Evolutionary conservation across 2,888 invertebrate genomes (phyloP).

Genomic region (Endotricha flammealis): DNA sequence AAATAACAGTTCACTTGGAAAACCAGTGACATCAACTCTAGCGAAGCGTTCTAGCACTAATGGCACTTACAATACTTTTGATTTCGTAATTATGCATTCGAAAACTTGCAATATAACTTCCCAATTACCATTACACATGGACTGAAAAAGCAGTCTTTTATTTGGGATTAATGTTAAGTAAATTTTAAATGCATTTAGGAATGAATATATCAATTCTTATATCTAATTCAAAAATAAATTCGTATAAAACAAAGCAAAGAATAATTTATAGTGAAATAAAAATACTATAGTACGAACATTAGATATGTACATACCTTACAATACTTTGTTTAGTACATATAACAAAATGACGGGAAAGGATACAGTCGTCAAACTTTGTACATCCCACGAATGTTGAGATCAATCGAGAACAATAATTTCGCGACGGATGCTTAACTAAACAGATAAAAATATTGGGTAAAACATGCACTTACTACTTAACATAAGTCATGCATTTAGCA

Average conservation of each 20-base stretch:
- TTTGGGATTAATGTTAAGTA: conserved; percentile 11
- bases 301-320: too few species aligned
- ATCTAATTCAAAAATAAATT: conserved; percentile 23
- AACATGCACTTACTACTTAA: too few species aligned
- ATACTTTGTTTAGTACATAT: too few species aligned
- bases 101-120: conserved; percentile 1
- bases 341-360: conserved; percentile 10
- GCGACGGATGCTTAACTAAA: too few species aligned
- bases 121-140: background rate
- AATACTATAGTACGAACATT: background rate
- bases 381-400: conserved; percentile 21
- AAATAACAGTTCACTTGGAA: conserved; percentile 13
- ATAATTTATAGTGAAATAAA: conserved; percentile 1
- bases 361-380: conserved; percentile 14
- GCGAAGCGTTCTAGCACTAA: conserved; percentile 31
- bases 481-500: too few species aligned
- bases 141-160: background rate
- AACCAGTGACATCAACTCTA: conserved; percentile 9
- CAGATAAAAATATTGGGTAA: too few species aligned
- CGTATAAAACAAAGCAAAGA: conserved; percentile 17
- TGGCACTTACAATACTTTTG: conserved; percentile 44
- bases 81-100: conserved; percentile 8
- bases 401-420: conserved; percentile 14
- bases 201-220: conserved; percentile 36
- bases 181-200: conserved; percentile 50